These are phyloP conservation scores for Pipistrellus pygmaeus DNA, from an alignment of 2,797 vertebrate species.

Conservation along the genomic window DNA sequence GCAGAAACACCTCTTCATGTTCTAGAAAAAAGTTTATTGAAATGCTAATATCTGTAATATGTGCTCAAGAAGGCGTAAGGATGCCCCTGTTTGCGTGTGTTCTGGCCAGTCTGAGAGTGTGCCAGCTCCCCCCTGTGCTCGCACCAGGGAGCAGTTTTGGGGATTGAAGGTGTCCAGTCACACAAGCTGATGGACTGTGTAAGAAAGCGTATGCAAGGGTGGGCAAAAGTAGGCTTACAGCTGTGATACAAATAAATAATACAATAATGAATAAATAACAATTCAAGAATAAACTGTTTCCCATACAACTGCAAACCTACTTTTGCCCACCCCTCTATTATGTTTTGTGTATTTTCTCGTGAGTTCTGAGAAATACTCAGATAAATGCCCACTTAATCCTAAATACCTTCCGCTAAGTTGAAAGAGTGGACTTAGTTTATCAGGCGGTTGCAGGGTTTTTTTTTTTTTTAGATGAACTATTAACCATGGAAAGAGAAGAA, in stretches of 20 bases:
- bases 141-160: neutral
- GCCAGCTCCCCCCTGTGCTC: neutral
- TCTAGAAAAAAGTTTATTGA: neutral
- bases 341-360: neutral
- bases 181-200: neutral
- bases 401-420: constrained; percentile 1
- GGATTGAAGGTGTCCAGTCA: neutral
- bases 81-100: neutral
- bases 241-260: neutral
- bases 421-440: neutral
- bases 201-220: neutral
- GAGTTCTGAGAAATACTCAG: neutral
- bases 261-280: too few relatives aligned
- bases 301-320: neutral
- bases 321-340: neutral
- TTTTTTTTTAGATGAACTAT: neutral
- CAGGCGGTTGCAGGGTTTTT: neutral
- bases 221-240: neutral
- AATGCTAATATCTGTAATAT: neutral
- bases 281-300: neutral
- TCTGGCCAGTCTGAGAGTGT: neutral
- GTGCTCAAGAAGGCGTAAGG: neutral
- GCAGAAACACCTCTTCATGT: neutral
- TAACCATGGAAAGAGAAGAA: neutral
- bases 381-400: neutral